Percentiles rank a stretch among this genome's conserved stretches.
These are phyloP conservation scores for Masnerella sp. DNA, from an alignment of 2,888 invertebrate genomes.

Conservation along the genomic window DNA sequence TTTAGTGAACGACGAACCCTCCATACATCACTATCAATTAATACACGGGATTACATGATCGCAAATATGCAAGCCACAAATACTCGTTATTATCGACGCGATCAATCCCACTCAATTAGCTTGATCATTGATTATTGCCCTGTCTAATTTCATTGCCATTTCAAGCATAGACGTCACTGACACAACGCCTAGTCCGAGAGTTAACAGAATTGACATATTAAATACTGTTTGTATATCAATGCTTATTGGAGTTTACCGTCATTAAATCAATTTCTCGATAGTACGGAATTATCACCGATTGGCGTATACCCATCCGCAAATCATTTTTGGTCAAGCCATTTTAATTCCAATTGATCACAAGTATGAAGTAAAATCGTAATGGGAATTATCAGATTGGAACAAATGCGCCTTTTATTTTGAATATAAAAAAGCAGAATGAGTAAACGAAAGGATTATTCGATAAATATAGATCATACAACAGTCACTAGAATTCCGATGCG, in stretches of 20 bases:
- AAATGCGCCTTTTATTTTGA: slow-evolving; percentile 46
- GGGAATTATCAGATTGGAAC: slow-evolving; percentile 37
- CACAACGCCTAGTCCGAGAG: slow-evolving; percentile 45
- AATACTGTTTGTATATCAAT: slow-evolving; percentile 55
- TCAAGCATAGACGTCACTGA: slow-evolving; percentile 47
- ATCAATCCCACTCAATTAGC: slow-evolving; percentile 77
- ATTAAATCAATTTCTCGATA: slow-evolving; percentile 56
- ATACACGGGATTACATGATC: slow-evolving; percentile 66
- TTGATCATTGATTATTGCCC: slow-evolving; percentile 77
- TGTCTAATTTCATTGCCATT: slow-evolving; percentile 60
- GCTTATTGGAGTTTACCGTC: slow-evolving; percentile 43
- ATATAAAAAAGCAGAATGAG: slow-evolving; percentile 32
- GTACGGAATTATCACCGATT: too few relatives aligned
- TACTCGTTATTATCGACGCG: slow-evolving; percentile 75
- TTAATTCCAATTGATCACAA: too few relatives aligned
- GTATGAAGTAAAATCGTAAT: too few relatives aligned
- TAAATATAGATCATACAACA: slow-evolving; percentile 55
- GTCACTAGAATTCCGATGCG: slow-evolving; percentile 56
- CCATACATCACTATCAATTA: slow-evolving; percentile 73
- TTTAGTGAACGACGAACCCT: slow-evolving; percentile 68
- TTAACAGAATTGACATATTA: slow-evolving; percentile 53
- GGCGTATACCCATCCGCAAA: slow-evolving; percentile 9
- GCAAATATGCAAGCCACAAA: slow-evolving; percentile 64
- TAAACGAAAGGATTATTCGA: slow-evolving; percentile 50
- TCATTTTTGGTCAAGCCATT: too few relatives aligned